Conservation (phyloP, 2,888 invertebrate species). For the Campoplex capitator region DNA sequence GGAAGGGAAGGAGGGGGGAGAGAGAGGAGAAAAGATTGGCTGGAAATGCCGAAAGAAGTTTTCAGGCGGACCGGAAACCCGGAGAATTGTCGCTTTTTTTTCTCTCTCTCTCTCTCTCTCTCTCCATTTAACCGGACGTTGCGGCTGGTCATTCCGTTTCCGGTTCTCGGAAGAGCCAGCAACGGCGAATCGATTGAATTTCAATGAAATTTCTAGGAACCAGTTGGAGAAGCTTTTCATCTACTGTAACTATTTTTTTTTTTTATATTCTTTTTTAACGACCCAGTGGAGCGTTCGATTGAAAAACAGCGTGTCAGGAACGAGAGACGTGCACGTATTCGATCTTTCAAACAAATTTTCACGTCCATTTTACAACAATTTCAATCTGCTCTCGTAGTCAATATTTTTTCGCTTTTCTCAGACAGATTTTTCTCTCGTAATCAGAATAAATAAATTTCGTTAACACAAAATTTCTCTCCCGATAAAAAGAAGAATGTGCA, state of each 20-base stretch:
- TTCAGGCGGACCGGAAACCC: conserved; percentile 56
- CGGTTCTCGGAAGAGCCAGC: conserved; percentile 10
- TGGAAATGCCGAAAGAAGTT: conserved; percentile 41
- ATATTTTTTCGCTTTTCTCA: no score
- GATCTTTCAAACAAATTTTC: no score
- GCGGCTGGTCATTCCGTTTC: conserved; percentile 40
- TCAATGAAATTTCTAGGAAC: background rate
- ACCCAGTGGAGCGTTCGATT: background rate
- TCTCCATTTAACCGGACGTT: conserved; percentile 48
- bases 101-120: background rate
- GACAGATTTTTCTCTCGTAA: no score
- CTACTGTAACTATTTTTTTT: background rate
- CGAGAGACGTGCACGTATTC: no score
- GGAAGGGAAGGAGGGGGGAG: background rate
- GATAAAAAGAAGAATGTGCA: background rate
- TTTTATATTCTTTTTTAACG: background rate
- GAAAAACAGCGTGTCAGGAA: no score
- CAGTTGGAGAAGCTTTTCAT: background rate
- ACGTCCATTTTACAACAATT: no score
- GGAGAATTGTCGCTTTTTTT: conserved; percentile 25
- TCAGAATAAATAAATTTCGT: background rate
- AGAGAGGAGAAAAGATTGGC: background rate
- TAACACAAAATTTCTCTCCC: background rate
- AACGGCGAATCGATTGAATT: background rate
- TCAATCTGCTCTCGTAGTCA: no score